A percentile compares a stretch with the other conserved stretches of the same genome.
phyloP scores from a whole-genome alignment of 2,113 vertebrate species.

The Petrocephalus microphthalmus region DNA sequence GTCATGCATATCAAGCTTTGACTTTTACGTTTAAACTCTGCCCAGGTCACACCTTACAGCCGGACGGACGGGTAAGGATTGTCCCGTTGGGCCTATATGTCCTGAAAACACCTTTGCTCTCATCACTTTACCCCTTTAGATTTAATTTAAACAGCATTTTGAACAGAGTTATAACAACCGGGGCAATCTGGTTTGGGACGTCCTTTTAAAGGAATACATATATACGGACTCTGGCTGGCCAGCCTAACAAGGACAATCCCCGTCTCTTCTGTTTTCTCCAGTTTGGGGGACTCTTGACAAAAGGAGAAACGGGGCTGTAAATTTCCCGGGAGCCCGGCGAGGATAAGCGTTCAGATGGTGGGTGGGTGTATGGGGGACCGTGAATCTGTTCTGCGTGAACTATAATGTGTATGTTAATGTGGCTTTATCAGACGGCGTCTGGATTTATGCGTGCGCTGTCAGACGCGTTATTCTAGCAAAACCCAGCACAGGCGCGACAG shows the following conservation, averaged over 20 bases:
- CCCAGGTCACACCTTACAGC: not conserved
- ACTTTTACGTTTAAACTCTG: not conserved
- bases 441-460: not conserved
- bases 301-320: not conserved
- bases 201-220: not conserved
- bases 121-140: not conserved
- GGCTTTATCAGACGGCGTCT: not conserved
- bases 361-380: not conserved
- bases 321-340: not conserved
- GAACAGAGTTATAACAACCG: not conserved
- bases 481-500: not conserved
- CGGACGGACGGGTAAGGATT: not conserved
- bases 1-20: not conserved
- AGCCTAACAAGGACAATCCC: not conserved
- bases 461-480: not conserved
- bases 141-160: not conserved
- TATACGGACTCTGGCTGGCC: not conserved
- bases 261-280: not conserved
- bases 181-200: not conserved
- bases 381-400: not conserved
- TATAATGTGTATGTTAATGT: not conserved
- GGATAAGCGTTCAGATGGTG: not conserved
- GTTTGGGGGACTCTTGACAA: not conserved
- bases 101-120: not conserved
- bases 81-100: not conserved